Conservation (phyloP, 2,113 vertebrate species). For the Aptenodytes patagonicus region DNA sequence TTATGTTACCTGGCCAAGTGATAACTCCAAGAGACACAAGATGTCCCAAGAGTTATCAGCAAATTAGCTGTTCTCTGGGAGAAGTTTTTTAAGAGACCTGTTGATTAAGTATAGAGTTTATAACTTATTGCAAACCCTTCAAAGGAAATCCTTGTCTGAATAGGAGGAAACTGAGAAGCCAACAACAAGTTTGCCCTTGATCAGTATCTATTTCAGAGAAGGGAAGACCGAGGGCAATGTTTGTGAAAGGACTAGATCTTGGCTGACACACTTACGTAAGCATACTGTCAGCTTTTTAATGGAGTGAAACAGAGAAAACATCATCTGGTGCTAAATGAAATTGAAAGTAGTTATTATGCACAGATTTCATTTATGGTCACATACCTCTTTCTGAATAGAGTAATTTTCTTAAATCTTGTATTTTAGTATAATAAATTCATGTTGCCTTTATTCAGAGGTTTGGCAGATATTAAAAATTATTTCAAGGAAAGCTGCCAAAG, state of each 20-base stretch:
- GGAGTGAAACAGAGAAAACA: background rate
- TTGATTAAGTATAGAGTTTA: background rate
- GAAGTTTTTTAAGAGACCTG: background rate
- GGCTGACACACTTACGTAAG: background rate
- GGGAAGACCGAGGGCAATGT: background rate
- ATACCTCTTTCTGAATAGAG: background rate
- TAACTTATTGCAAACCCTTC: background rate
- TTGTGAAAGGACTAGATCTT: background rate
- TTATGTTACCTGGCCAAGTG: background rate
- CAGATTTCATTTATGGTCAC: background rate
- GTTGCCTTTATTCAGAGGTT: background rate
- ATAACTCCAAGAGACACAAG: background rate
- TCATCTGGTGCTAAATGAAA: background rate
- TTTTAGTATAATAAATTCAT: background rate
- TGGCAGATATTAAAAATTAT: background rate
- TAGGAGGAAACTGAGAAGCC: background rate
- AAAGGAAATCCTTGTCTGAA: background rate
- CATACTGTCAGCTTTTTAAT: background rate
- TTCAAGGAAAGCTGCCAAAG: background rate
- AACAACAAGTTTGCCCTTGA: background rate
- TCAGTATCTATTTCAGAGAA: background rate
- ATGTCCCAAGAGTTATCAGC: background rate
- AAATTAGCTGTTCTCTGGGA: background rate
- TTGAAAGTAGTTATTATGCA: background rate
- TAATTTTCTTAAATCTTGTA: background rate